phyloP scores from a whole-genome alignment of 2,113 vertebrate species.

The Dromas ardeola region DNA sequence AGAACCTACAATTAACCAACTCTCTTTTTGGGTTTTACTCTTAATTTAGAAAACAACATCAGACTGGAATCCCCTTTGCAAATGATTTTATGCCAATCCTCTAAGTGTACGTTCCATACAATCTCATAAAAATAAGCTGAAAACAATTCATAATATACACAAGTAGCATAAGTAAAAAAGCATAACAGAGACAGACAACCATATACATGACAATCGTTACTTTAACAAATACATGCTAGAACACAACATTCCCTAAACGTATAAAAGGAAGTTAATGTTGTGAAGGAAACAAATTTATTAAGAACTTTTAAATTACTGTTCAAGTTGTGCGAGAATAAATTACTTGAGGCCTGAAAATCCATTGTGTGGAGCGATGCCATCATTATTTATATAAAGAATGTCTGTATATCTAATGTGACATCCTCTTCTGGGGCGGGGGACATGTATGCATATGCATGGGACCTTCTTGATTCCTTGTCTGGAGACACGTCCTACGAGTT shows the following conservation, averaged over 20 bases:
- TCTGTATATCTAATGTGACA: neutral
- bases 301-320: neutral
- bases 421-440: fast-evolving
- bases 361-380: neutral
- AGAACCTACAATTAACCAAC: neutral
- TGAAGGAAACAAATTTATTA: neutral
- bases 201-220: neutral
- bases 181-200: neutral
- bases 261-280: neutral
- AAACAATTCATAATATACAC: neutral
- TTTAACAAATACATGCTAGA: neutral
- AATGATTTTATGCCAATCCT: neutral
- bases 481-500: neutral
- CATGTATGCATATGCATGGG: neutral
- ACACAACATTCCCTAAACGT: neutral
- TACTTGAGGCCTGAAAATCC: neutral
- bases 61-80: neutral
- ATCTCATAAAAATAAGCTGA: neutral
- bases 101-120: neutral
- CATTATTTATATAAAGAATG: neutral
- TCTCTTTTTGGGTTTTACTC: neutral
- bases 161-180: neutral
- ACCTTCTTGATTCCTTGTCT: neutral
- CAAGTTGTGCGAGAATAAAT: neutral
- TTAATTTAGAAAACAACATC: neutral